Percentiles rank a stretch among this genome's conserved stretches.
Evolutionary conservation across 1,140 invertebrate species (phyloP).

Genomic region (Heliconius himera): DNA sequence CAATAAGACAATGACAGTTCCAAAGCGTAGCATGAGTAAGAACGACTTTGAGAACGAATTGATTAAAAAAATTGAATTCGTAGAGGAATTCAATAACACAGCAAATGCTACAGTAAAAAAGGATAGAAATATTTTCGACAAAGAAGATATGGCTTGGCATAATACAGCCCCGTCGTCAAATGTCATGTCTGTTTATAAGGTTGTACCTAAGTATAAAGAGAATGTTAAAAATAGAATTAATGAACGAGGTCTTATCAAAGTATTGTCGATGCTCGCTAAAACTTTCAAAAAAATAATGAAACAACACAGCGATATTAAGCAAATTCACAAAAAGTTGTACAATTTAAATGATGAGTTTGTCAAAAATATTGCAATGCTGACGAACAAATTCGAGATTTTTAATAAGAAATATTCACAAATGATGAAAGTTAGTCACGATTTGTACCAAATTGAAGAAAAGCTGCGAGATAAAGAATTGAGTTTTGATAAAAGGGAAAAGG

Average conservation of each 20-base stretch:
- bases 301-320: conserved; percentile 68
- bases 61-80: conserved; percentile 49
- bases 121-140: conserved; percentile 54
- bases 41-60: conserved; percentile 39
- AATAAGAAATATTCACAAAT: conserved; percentile 58
- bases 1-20: conserved; percentile 27
- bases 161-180: conserved; percentile 47
- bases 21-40: conserved; percentile 53
- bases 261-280: conserved; percentile 67
- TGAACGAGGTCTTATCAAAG: conserved; percentile 67
- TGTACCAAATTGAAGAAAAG: conserved; percentile 51
- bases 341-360: conserved; percentile 58
- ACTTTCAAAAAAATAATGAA: conserved; percentile 73
- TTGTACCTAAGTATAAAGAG: conserved; percentile 51
- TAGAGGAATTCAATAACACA: conserved; percentile 51
- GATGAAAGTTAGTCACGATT: conserved; percentile 52
- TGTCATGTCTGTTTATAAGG: conserved; percentile 49
- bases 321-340: conserved; percentile 54
- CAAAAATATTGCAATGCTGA: conserved; percentile 53
- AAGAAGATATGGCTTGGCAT: conserved; percentile 53
- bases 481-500: conserved; percentile 54
- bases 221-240: conserved; percentile 50
- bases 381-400: conserved; percentile 60
- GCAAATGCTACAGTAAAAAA: conserved; percentile 44
- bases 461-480: conserved; percentile 51